phyloP scores from a whole-genome alignment of 2,797 vertebrate genomes.

The Benthosema pterotum region DNA sequence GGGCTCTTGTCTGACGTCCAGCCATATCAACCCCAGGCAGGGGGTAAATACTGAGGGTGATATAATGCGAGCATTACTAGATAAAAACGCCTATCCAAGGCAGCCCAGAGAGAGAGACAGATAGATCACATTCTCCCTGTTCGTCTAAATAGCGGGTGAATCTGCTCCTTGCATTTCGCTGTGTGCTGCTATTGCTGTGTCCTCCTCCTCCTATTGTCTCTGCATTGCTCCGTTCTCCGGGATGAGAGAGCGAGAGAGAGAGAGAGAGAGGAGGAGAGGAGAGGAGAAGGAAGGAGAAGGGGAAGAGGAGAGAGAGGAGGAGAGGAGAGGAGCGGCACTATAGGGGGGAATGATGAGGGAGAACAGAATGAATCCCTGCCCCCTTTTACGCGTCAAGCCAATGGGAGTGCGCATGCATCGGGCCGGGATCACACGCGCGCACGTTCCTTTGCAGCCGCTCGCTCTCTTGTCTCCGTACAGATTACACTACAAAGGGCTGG shows the following conservation, averaged over 20 bases:
- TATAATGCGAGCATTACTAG: conserved; percentile 36
- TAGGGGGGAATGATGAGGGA: conserved; percentile 14
- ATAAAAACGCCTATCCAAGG: conserved; percentile 18
- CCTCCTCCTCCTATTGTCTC: conserved; percentile 70
- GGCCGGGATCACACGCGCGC: conserved; percentile 44
- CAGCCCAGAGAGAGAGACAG: not conserved
- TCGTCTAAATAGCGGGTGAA: conserved; percentile 28
- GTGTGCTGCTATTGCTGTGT: conserved; percentile 19
- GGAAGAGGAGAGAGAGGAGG: not conserved
- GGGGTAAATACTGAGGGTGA: conserved; percentile 16
- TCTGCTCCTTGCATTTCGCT: conserved; percentile 50
- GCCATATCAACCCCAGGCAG: conserved; percentile 47
- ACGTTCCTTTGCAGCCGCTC: conserved; percentile 24
- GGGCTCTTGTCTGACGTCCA: conserved; percentile 46
- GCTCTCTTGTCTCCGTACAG: conserved; percentile 78
- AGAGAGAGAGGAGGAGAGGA: conserved; percentile 29
- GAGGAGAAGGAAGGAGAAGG: not conserved
- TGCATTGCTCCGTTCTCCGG: conserved; percentile 70
- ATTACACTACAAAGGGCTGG: conserved; percentile 50
- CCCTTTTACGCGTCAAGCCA: conserved; percentile 48
- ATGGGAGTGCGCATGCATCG: conserved; percentile 58
- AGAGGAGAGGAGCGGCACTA: conserved; percentile 30
- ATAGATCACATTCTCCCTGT: conserved; percentile 1
- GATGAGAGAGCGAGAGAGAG: conserved; percentile 22
- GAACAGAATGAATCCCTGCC: conserved; percentile 15